Percentiles rank a stretch among this genome's conserved stretches.
These are phyloP conservation scores for Xiphophorus birchmanni DNA, from an alignment of 2,797 vertebrate species.

Conservation along the genomic window DNA sequence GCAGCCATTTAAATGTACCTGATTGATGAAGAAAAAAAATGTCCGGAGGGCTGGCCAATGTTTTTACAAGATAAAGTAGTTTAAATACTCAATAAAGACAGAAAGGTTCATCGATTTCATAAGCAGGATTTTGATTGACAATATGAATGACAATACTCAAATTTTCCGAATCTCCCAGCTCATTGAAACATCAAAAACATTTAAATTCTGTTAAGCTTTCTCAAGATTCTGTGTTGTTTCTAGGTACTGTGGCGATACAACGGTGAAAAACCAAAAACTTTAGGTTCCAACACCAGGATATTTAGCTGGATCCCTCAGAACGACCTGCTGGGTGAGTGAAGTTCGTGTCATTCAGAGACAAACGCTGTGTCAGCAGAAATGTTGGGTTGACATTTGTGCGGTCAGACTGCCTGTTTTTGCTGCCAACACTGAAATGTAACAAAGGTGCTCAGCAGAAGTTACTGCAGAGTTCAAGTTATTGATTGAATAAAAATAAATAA, in stretches of 20 bases:
- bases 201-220: background rate
- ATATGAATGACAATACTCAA: background rate
- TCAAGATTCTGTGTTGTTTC: background rate
- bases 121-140: background rate
- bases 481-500: background rate
- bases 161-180: background rate
- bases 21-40: background rate
- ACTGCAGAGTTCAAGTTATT: background rate
- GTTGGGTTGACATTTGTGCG: background rate
- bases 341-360: background rate
- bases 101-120: background rate
- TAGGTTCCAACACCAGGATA: conserved; percentile 86
- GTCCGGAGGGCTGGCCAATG: background rate
- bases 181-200: background rate
- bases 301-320: conserved; percentile 95
- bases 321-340: conserved; percentile 85
- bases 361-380: background rate
- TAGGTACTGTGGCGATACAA: conserved; percentile 90
- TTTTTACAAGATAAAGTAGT: background rate
- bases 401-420: background rate
- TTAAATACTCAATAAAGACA: background rate
- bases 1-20: no score
- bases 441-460: background rate
- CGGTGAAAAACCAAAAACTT: conserved; percentile 82
- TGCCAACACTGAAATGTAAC: background rate